phyloP scores from a whole-genome alignment of 2,797 vertebrate species.

The Glyptemys insculpta region DNA sequence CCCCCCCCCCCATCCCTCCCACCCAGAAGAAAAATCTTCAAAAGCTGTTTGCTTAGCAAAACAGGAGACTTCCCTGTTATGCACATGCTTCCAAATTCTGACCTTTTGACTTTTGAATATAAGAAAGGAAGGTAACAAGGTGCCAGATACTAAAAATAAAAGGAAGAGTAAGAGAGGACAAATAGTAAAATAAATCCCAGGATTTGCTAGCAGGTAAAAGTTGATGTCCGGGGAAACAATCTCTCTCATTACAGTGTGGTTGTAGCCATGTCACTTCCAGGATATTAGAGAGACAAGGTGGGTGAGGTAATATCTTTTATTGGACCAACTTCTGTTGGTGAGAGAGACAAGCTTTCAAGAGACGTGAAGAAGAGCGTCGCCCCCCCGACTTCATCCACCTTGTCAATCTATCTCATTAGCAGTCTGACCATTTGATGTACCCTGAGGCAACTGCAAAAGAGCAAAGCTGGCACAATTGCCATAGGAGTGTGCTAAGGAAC shows the following conservation, averaged over 20 bases:
- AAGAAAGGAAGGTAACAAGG: background rate
- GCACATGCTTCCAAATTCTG: background rate
- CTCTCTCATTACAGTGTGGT: background rate
- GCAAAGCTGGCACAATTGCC: slow-evolving; percentile 6
- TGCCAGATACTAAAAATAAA: background rate
- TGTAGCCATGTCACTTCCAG: background rate
- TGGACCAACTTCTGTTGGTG: background rate
- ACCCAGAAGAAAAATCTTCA: background rate
- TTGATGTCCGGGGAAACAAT: background rate
- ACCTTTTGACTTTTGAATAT: background rate
- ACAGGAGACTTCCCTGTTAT: background rate
- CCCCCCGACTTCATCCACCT: too few relatives aligned
- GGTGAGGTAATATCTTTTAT: background rate
- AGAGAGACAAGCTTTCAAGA: background rate
- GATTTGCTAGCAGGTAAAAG: slow-evolving; percentile 14
- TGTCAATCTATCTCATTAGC: background rate
- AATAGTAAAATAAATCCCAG: background rate
- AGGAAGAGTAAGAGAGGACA: background rate
- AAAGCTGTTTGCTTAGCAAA: background rate
- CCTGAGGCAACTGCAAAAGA: background rate
- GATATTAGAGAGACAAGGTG: background rate
- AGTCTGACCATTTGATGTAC: slow-evolving; percentile 30
- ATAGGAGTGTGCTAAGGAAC: background rate
- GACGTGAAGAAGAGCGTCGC: too few relatives aligned
- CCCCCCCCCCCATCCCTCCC: background rate